These are phyloP conservation scores for Holothuria leucospilota DNA, from an alignment of 53 echinoderm and acorn worm species.

Conservation along the genomic window DNA sequence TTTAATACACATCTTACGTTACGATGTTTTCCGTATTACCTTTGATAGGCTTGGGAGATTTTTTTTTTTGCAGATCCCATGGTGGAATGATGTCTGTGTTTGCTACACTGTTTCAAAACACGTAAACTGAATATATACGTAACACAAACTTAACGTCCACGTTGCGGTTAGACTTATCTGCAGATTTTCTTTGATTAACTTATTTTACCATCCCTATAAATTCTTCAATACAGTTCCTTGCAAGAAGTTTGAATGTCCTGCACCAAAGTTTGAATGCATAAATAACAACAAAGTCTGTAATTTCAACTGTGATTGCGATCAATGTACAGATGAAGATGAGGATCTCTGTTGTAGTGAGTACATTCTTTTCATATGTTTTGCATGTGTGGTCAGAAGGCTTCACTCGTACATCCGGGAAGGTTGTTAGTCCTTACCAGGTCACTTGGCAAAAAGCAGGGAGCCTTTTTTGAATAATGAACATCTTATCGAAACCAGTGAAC, in stretches of 20 bases:
- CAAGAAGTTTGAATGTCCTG: constrained; percentile 5
- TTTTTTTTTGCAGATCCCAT: no score
- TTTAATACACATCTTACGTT: no score
- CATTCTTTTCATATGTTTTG: neutral
- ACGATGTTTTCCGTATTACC: no score
- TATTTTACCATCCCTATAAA: neutral
- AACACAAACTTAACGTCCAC: no score
- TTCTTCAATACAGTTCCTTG: neutral
- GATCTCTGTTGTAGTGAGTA: constrained; percentile 15
- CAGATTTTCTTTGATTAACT: no score
- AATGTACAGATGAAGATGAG: constrained; percentile 3
- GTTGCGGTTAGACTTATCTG: no score
- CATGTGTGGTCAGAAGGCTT: neutral
- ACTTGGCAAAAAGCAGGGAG: neutral
- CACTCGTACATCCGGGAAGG: neutral
- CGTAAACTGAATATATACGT: no score
- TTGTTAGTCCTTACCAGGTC: neutral
- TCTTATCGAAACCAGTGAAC: no score
- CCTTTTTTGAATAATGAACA: neutral
- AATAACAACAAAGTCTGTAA: neutral
- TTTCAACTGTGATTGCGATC: constrained; percentile 36
- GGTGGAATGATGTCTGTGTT: no score
- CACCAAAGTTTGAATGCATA: constrained; percentile 6
- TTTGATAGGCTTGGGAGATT: no score
- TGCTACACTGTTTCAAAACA: no score